Evolutionary conservation across 2,888 invertebrate species (phyloP).

Genomic region (Byasa hedistus): DNA sequence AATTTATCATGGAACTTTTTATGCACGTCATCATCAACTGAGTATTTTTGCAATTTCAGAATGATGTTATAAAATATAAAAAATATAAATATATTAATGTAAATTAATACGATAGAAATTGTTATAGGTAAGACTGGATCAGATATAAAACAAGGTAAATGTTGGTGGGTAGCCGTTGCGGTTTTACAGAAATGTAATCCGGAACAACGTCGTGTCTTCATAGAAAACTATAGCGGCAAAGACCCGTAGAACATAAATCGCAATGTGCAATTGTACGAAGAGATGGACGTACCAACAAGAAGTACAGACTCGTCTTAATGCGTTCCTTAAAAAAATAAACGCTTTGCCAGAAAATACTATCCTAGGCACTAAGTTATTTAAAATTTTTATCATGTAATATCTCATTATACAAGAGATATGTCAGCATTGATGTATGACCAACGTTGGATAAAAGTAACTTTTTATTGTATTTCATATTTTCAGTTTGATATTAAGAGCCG

Average conservation of each 20-base stretch:
- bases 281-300: conserved; percentile 80
- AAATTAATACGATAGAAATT: conserved; percentile 87
- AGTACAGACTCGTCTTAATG: conserved; percentile 7
- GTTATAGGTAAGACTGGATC: conserved; percentile 92
- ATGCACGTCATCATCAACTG: no score
- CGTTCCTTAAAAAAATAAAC: conserved; percentile 7
- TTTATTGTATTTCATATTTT: no score
- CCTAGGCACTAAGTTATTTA: conserved; percentile 8
- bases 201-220: conserved; percentile 73
- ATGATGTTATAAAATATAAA: conserved; percentile 92
- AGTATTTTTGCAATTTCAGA: no score
- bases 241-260: conserved; percentile 77
- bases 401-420: conserved; percentile 4
- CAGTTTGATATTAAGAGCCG: background rate
- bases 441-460: no score
- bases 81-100: no score
- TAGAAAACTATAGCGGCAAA: conserved; percentile 84
- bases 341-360: background rate
- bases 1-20: no score
- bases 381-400: conserved; percentile 1
- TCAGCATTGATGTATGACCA: conserved; percentile 12
- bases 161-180: conserved; percentile 92
- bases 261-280: conserved; percentile 68
- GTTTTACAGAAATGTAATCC: conserved; percentile 86
- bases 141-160: conserved; percentile 95